These are phyloP conservation scores for Malurus elegans DNA, from an alignment of 2,113 vertebrate genomes.

Conservation along the genomic window DNA sequence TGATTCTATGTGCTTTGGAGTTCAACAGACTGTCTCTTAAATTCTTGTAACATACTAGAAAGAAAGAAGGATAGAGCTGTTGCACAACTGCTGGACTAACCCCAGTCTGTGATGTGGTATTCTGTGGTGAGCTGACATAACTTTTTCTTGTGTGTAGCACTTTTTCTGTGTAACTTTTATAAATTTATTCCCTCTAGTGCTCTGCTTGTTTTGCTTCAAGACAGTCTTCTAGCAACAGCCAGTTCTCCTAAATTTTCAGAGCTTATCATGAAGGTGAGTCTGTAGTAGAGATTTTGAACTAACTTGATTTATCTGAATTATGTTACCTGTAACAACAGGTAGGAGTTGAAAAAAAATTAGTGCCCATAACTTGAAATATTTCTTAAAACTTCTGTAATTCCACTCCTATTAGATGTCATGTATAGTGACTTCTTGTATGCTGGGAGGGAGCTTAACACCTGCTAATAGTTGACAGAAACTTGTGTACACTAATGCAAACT, in stretches of 20 bases:
- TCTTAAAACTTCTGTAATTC: not conserved
- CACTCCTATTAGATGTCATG: not conserved
- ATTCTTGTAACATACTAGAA: not conserved
- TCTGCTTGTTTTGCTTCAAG: constrained; percentile 93
- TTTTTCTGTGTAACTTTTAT: not conserved
- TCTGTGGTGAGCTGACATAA: not conserved
- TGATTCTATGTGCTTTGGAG: not conserved
- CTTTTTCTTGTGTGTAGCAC: not conserved
- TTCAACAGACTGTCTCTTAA: not conserved
- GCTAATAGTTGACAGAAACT: not conserved
- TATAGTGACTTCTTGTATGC: not conserved
- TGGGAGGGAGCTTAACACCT: not conserved
- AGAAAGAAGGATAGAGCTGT: not conserved
- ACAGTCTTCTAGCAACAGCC: constrained; percentile 88
- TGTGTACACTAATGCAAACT: not conserved
- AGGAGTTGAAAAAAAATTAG: not conserved
- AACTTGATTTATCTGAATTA: not conserved
- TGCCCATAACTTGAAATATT: not conserved
- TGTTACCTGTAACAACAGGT: not conserved
- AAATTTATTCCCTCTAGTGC: constrained; percentile 76
- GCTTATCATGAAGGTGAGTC: constrained; percentile 94
- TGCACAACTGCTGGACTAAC: not conserved
- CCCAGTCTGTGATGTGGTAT: not conserved
- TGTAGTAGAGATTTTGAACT: not conserved
- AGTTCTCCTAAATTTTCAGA: constrained; percentile 92